Evolutionary conservation across 2,888 invertebrate species (phyloP).

Genomic region (Aelia acuminata): DNA sequence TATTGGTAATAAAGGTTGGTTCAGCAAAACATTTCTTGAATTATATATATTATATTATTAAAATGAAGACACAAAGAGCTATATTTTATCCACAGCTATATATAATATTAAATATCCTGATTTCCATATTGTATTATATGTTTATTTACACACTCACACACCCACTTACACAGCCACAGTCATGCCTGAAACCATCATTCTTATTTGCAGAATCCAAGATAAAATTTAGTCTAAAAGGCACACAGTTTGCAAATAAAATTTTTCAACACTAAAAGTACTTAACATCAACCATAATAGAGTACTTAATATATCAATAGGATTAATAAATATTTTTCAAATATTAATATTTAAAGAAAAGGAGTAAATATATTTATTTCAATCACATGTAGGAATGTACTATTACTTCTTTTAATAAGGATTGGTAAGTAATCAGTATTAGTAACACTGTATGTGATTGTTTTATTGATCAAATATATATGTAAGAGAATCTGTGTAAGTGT

Average conservation of each 20-base stretch:
- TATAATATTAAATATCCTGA: too few species aligned
- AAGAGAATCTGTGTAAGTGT: too few species aligned
- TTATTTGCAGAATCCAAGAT: neutral
- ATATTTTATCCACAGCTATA: neutral
- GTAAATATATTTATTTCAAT: neutral
- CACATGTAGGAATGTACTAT: neutral
- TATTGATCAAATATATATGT: too few species aligned
- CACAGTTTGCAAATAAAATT: neutral
- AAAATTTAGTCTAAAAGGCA: neutral
- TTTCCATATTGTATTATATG: neutral
- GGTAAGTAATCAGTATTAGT: neutral
- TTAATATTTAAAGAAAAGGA: neutral
- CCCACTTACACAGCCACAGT: neutral
- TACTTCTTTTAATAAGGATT: neutral
- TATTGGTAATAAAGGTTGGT: neutral
- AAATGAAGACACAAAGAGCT: neutral
- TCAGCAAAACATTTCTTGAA: neutral
- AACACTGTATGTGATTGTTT: neutral
- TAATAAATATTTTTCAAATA: neutral
- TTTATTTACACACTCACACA: neutral
- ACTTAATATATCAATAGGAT: neutral
- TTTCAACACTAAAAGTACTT: neutral
- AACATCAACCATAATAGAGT: neutral
- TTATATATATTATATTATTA: neutral
- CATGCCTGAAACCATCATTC: neutral